A percentile compares a stretch with the other conserved stretches of the same genome.
phyloP scores from a whole-genome alignment of 1,140 invertebrate species.

The Drosophila orena region DNA sequence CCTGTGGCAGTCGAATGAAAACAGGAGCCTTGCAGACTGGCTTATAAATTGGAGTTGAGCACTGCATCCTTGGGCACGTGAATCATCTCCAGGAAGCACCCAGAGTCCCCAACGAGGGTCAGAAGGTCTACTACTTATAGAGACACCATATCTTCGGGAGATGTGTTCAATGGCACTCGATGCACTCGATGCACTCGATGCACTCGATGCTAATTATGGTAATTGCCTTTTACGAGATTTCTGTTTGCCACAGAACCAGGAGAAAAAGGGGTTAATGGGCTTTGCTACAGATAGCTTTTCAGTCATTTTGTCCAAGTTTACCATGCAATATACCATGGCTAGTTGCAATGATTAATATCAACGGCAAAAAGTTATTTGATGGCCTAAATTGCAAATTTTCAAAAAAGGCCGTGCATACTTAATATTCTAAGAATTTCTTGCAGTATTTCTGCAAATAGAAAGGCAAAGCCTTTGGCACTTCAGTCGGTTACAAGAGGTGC shows the following conservation, averaged over 20 bases:
- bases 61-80: conserved; percentile 33
- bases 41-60: conserved; percentile 28
- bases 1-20: conserved; percentile 40
- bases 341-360: too few relatives aligned
- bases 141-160: too few relatives aligned
- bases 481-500: neutral
- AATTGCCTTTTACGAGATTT: conserved; percentile 65
- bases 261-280: conserved; percentile 11
- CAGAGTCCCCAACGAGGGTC: neutral
- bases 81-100: conserved; percentile 26
- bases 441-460: too few relatives aligned
- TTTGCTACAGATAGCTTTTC: conserved; percentile 11
- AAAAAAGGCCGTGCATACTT: too few relatives aligned
- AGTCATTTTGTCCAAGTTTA: too few relatives aligned
- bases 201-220: too few relatives aligned
- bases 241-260: conserved; percentile 18
- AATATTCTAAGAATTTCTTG: too few relatives aligned
- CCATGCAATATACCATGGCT: too few relatives aligned
- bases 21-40: conserved; percentile 5
- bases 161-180: conserved; percentile 49
- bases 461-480: neutral
- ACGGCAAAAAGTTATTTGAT: too few relatives aligned
- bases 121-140: too few relatives aligned
- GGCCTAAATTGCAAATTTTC: too few relatives aligned
- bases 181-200: too few relatives aligned